phyloP scores from a whole-genome alignment of 2,888 invertebrate species.

The Aphidoletes aphidimyza region DNA sequence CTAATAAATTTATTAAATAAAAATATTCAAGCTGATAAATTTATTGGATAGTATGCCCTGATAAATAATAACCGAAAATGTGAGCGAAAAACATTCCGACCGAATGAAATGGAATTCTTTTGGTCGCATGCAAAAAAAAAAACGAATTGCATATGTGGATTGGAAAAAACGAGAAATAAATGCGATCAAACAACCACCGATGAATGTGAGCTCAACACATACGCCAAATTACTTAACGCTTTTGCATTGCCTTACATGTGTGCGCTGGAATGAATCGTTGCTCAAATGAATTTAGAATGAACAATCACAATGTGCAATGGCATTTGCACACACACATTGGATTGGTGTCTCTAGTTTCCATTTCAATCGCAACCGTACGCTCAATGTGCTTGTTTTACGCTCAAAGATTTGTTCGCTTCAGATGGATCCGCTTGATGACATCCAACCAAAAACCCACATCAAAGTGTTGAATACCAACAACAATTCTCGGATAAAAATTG shows the following conservation, averaged over 20 bases:
- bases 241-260: not conserved
- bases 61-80: not conserved
- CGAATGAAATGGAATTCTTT: not conserved
- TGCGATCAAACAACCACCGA: conserved; percentile 38
- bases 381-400: not conserved
- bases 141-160: not conserved
- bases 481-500: not conserved
- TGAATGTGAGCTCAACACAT: conserved; percentile 27
- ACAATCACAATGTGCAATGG: conserved; percentile 1
- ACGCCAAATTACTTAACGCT: conserved; percentile 18
- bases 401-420: not conserved
- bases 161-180: not conserved
- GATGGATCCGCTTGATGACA: not conserved
- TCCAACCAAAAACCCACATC: conserved; percentile 22
- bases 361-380: not conserved
- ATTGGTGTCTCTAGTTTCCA: too few relatives aligned
- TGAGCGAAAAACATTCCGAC: not conserved
- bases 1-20: too few relatives aligned
- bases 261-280: not conserved
- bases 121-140: not conserved
- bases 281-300: conserved; percentile 25
- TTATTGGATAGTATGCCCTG: too few relatives aligned
- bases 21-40: too few relatives aligned
- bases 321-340: conserved; percentile 8
- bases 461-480: not conserved